These are phyloP conservation scores for Nemoura dubitans DNA, from an alignment of 2,888 invertebrate species.

Conservation along the genomic window DNA sequence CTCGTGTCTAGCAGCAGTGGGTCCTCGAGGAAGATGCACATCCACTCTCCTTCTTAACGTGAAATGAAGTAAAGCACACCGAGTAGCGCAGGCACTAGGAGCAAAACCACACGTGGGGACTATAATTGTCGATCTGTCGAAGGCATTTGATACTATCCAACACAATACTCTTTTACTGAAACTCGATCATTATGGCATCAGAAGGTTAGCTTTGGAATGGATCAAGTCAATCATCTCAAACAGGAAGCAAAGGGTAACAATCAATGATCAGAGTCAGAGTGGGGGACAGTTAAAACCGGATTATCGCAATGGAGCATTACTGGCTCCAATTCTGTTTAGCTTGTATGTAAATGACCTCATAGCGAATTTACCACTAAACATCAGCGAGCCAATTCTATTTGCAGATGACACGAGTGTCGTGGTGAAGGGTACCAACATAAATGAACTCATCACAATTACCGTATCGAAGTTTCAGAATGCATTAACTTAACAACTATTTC, in stretches of 20 bases:
- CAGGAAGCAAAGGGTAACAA: constrained; percentile 13
- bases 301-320: neutral
- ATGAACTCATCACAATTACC: neutral
- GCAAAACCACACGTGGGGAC: neutral
- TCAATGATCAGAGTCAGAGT: neutral
- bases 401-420: neutral
- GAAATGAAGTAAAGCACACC: neutral
- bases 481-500: neutral
- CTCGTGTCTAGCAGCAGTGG: too few species aligned
- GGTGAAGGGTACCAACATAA: neutral
- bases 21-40: too few species aligned
- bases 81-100: neutral
- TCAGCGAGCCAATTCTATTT: too few species aligned
- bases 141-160: constrained; percentile 30
- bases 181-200: neutral
- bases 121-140: constrained; percentile 25
- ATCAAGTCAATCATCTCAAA: neutral
- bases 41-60: too few species aligned
- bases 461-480: too few species aligned
- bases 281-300: neutral
- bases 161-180: neutral
- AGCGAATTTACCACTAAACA: too few species aligned
- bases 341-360: too few species aligned
- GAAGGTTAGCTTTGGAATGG: neutral
- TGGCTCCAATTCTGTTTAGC: constrained; percentile 10